Conservation (phyloP, 2,113 vertebrate species). For the Balaeniceps rex region DNA sequence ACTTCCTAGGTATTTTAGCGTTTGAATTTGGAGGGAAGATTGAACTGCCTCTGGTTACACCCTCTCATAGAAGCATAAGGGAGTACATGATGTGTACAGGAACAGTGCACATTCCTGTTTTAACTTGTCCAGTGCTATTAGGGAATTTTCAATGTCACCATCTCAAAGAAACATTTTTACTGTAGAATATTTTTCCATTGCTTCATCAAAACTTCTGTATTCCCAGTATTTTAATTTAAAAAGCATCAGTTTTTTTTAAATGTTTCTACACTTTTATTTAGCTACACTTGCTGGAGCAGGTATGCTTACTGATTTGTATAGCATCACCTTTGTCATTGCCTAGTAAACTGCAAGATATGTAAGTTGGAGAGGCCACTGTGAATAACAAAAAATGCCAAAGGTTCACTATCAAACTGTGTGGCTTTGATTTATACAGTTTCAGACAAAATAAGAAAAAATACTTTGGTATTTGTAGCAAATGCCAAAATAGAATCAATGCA, state of each 20-base stretch:
- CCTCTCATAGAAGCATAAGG: background rate
- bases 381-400: background rate
- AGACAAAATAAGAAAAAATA: background rate
- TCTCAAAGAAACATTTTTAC: background rate
- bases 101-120: background rate
- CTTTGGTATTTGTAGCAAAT: slow-evolving; percentile 5
- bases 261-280: background rate
- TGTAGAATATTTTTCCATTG: background rate
- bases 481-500: slow-evolving; percentile 55
- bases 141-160: background rate
- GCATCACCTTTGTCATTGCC: background rate
- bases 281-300: background rate
- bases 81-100: background rate
- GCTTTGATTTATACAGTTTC: background rate
- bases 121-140: background rate
- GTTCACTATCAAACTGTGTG: background rate
- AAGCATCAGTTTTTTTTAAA: background rate
- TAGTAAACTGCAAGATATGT: background rate
- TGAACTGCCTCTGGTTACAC: background rate
- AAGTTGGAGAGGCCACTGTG: background rate
- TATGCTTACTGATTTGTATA: background rate
- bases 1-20: background rate
- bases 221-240: background rate
- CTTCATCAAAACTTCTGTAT: background rate
- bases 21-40: background rate